Conservation (phyloP, 2,797 vertebrate species). For the Alectoris magna region DNA sequence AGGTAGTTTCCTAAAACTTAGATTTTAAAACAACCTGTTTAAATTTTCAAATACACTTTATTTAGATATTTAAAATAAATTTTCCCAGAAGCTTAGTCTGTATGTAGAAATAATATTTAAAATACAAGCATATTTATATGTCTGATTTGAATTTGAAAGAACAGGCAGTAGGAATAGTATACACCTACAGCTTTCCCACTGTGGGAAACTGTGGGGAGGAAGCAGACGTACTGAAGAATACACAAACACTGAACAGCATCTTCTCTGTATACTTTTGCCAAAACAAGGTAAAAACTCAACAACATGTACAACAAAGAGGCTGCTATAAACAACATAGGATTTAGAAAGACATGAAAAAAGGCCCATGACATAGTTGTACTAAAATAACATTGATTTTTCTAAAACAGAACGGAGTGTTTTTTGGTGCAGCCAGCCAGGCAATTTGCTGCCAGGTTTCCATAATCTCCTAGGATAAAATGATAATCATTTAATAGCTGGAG, state of each 20-base stretch:
- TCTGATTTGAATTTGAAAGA: conserved; percentile 24
- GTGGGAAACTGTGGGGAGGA: conserved; percentile 1
- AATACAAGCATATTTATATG: conserved; percentile 4
- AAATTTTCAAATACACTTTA: neutral
- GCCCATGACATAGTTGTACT: neutral
- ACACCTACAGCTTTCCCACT: too few species aligned
- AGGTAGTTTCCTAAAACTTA: neutral
- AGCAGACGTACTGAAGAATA: neutral
- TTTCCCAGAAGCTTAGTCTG: neutral
- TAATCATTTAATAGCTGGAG: conserved; percentile 6
- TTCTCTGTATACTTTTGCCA: neutral
- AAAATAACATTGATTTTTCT: neutral
- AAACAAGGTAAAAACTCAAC: neutral
- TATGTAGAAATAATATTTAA: conserved; percentile 21
- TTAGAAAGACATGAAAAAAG: neutral
- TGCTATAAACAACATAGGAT: neutral
- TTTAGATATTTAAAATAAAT: neutral
- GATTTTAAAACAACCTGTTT: neutral
- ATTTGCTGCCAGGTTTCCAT: conserved; percentile 51
- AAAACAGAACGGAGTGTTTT: conserved; percentile 25
- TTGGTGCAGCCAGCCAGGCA: neutral
- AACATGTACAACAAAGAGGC: neutral
- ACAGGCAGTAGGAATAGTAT: neutral
- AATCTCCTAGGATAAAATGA: conserved; percentile 26
- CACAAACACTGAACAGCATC: neutral